Conservation (phyloP, 2,113 vertebrate species). For the Toxostoma redivivum region DNA sequence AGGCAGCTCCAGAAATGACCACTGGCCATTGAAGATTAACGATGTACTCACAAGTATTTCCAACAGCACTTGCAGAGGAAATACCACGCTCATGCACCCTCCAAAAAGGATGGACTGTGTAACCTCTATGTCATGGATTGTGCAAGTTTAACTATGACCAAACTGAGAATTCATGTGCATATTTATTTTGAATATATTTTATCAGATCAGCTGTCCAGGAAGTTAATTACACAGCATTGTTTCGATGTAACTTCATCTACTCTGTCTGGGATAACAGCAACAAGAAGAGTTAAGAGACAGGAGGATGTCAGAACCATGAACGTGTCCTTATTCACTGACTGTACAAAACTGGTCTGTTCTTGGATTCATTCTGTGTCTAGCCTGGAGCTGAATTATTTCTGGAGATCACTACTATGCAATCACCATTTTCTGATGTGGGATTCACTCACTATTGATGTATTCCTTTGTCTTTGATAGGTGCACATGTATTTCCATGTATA, state of each 20-base stretch:
- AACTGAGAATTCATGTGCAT: background rate
- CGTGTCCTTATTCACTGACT: background rate
- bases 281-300: background rate
- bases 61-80: background rate
- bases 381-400: background rate
- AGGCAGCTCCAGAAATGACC: conserved; percentile 17
- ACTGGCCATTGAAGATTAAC: background rate
- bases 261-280: background rate
- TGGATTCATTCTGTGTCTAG: background rate
- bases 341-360: background rate
- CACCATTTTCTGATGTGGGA: background rate
- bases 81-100: background rate
- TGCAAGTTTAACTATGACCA: background rate
- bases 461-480: background rate
- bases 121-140: background rate
- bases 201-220: background rate
- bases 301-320: background rate
- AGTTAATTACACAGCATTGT: background rate
- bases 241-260: background rate
- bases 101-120: background rate
- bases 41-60: background rate
- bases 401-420: background rate
- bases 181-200: background rate
- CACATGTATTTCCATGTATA: background rate
- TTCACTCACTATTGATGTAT: background rate